A percentile compares a stretch with the other conserved stretches of the same genome.
phyloP scores from a whole-genome alignment of 2,113 vertebrate species.

The Microcebus jonahi region DNA sequence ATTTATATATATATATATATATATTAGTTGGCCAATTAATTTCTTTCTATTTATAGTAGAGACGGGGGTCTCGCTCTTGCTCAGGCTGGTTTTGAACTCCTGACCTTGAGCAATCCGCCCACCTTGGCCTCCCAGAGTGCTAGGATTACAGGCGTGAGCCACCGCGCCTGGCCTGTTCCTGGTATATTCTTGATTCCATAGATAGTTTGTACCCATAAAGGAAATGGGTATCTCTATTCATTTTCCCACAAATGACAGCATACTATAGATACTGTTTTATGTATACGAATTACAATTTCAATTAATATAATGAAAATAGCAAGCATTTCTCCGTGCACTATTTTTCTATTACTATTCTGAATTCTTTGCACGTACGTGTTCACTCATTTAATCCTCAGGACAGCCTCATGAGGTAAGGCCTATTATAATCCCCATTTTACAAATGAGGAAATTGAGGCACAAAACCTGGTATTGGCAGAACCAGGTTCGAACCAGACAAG shows the following conservation, averaged over 20 bases:
- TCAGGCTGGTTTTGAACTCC: no score
- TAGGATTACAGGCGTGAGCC: no score
- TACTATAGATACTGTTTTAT: neutral
- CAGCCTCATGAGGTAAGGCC: neutral
- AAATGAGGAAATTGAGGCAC: neutral
- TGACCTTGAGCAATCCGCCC: no score
- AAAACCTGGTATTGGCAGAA: neutral
- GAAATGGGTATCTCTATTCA: neutral
- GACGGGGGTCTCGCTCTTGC: no score
- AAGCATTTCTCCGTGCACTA: neutral
- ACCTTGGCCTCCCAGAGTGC: no score
- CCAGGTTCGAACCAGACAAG: neutral
- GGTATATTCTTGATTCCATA: neutral
- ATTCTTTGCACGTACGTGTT: neutral
- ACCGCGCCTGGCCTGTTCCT: neutral
- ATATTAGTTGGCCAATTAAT: no score
- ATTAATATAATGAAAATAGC: neutral
- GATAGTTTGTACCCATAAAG: neutral
- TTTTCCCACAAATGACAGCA: neutral
- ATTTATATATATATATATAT: no score
- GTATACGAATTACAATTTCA: neutral
- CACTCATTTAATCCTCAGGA: neutral
- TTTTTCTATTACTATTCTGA: neutral
- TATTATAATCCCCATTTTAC: neutral
- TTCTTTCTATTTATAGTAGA: no score